phyloP scores from a whole-genome alignment of 53 echinoderm and acorn worm genomes.

The Hippasteria phrygiana region DNA sequence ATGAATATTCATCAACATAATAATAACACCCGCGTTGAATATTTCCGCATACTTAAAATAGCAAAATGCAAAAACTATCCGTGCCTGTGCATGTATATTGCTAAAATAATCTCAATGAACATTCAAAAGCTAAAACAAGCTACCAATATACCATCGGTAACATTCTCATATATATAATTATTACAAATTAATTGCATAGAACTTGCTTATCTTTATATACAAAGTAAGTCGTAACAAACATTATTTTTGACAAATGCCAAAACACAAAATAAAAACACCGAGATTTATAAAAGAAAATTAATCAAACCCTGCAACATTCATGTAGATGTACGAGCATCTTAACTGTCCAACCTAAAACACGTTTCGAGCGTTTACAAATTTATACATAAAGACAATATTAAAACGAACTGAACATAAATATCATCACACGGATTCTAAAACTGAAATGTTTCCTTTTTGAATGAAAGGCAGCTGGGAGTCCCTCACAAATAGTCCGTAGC shows the following conservation, averaged over 20 bases:
- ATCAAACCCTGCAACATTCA: background rate
- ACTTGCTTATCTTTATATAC: slow-evolving; percentile 58
- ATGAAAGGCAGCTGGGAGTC: too few relatives aligned
- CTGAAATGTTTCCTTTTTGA: too few relatives aligned
- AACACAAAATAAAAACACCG: background rate
- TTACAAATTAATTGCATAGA: slow-evolving; percentile 59
- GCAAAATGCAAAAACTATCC: slow-evolving; percentile 56
- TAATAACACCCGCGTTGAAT: slow-evolving; percentile 19
- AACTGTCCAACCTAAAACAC: too few relatives aligned
- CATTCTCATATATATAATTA: slow-evolving; percentile 27
- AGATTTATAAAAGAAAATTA: background rate
- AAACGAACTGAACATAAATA: too few relatives aligned
- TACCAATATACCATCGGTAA: slow-evolving; percentile 10
- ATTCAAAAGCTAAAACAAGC: slow-evolving; percentile 40
- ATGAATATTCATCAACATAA: slow-evolving; percentile 12
- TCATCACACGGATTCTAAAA: too few relatives aligned
- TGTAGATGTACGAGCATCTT: background rate
- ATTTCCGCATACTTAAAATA: background rate
- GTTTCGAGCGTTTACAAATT: too few relatives aligned
- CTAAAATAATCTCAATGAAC: slow-evolving; percentile 10
- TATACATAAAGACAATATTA: too few relatives aligned
- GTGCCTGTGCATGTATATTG: slow-evolving; percentile 57
- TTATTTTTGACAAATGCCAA: background rate
- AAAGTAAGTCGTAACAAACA: slow-evolving; percentile 29
- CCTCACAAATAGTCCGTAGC: too few relatives aligned